phyloP scores from a whole-genome alignment of 2,113 vertebrate genomes.

The Cnemophilus loriae region DNA sequence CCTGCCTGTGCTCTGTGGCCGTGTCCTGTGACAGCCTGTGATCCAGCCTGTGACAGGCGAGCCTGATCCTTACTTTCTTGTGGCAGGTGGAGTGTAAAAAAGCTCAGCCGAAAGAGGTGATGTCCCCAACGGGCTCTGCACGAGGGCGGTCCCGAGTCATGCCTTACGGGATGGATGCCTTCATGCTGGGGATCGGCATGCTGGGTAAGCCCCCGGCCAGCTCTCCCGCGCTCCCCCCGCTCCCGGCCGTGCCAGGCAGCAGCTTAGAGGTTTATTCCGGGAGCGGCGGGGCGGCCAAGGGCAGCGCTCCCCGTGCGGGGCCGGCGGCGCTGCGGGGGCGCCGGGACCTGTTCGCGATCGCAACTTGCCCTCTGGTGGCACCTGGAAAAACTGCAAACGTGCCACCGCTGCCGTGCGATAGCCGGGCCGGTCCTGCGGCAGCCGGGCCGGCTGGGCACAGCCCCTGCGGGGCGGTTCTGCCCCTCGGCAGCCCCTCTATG shows the following conservation, averaged over 20 bases:
- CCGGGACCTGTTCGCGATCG: background rate
- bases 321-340: background rate
- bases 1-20: background rate
- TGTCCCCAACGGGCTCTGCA: slow-evolving; percentile 95
- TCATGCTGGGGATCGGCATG: slow-evolving; percentile 99
- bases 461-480: background rate
- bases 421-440: background rate
- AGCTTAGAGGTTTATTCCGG: background rate
- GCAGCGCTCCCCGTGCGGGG: background rate
- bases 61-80: background rate
- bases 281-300: background rate
- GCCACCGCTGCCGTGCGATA: background rate
- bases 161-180: slow-evolving; percentile 99
- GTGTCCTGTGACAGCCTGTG: background rate
- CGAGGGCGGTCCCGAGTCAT: slow-evolving; percentile 95
- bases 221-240: background rate
- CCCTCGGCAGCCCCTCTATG: background rate
- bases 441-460: background rate
- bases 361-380: slow-evolving; percentile 72
- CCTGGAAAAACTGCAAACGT: slow-evolving; percentile 31
- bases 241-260: background rate
- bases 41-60: background rate
- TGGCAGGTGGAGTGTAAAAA: slow-evolving; percentile 99
- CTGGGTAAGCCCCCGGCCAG: slow-evolving; percentile 81
- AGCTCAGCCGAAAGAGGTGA: slow-evolving; percentile 99